Evolutionary conservation across 2,888 invertebrate species (phyloP), one percentile per base, ranked within the genome.

Genomic region (Ornithoptera alexandrae): DNA sequence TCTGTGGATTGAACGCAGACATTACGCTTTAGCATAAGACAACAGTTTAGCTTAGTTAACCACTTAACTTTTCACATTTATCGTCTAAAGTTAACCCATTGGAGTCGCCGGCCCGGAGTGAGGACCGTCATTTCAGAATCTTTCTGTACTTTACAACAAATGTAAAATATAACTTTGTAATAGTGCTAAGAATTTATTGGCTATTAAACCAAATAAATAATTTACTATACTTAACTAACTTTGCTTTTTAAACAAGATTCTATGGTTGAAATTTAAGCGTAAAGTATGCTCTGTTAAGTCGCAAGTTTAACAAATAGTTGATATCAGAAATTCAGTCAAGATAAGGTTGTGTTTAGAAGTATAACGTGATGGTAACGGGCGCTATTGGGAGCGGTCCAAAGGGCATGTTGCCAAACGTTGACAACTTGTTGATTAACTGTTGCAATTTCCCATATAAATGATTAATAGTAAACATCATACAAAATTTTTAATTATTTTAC

Each of bases 1-100:
- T 59, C 1, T 46, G 67, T 20, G 56, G 61, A 65, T 53, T 42
- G 59, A 42, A 57, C 67, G 67, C 15, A 63, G 67, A 15, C 60
- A 70, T 62, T 68, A 65, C 42, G 39, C 60, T 65, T 65, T 20
- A 65, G 57, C 60, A 65, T 69, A 60, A 65, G 59, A 64, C 78
- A 80, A 78, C 84, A 84, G 80, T 83, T 84, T 81, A 78, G 82
- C 81, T 84, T 86, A 84, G 87, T 85, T 87, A 84, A 82, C 74
- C 71, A 67, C 71, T 73, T 65, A 78, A 89, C 82, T 89, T 89
- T 87, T 78, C 84, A 80, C 86, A 88, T 87, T 88, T 84, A 86
- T 87, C 79, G 79, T 30, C 46, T n/a, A 69, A 69, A 69, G 69
- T 69, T 69, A 36, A 24, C 18, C 69, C 66, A 65, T 71, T 60